These are phyloP conservation scores for Parascotia fuliginaria DNA, from an alignment of 2,888 invertebrate genomes.

Conservation along the genomic window DNA sequence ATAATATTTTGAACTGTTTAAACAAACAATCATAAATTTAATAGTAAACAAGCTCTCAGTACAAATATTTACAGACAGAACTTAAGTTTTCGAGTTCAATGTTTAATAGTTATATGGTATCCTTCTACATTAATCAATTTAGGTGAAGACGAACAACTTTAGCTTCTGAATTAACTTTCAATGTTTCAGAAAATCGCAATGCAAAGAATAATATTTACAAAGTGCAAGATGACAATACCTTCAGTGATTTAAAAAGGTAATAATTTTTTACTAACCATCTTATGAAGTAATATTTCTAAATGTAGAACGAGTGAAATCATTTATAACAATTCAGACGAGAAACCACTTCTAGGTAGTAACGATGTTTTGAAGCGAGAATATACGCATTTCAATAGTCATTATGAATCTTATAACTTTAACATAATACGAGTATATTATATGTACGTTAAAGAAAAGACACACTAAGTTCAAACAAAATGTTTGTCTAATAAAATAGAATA, in stretches of 20 bases:
- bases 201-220: constrained; percentile 21
- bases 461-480: too few species aligned
- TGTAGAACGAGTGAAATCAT: constrained; percentile 32
- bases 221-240: constrained; percentile 18
- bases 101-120: not conserved
- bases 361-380: constrained; percentile 30
- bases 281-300: constrained; percentile 39
- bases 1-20: not conserved
- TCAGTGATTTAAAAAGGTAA: constrained; percentile 21
- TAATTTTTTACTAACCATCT: constrained; percentile 34
- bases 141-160: not conserved
- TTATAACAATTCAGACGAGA: constrained; percentile 35
- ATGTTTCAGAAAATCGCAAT: not conserved
- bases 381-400: constrained; percentile 25
- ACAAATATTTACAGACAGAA: not conserved
- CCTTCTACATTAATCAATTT: constrained; percentile 12
- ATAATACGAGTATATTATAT: too few species aligned
- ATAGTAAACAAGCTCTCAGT: not conserved
- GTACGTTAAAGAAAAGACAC: too few species aligned
- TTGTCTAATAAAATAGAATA: too few species aligned
- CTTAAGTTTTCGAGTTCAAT: not conserved
- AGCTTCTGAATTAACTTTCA: not conserved
- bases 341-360: constrained; percentile 29
- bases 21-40: not conserved
- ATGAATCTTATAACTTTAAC: too few species aligned